Conservation (phyloP, 2,113 vertebrate species). For the Heptranchias perlo region DNA sequence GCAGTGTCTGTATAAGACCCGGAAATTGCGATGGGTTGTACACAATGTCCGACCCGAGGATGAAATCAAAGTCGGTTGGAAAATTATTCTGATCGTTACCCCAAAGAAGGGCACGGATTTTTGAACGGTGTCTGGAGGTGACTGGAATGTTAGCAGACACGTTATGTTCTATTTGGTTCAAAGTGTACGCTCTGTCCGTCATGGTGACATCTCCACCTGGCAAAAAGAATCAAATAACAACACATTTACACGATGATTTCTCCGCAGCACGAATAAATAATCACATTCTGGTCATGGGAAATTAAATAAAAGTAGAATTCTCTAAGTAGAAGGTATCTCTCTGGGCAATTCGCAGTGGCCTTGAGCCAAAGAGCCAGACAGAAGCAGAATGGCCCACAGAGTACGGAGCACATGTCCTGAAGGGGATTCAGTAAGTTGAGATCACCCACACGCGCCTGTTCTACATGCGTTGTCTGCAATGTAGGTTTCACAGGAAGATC, state of each 20-base stretch:
- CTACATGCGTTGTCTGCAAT: not conserved
- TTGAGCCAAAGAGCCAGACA: no score
- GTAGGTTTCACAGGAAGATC: not conserved
- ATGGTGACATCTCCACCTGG: conserved; percentile 4
- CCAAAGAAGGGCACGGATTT: not conserved
- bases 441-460: not conserved
- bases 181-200: not conserved
- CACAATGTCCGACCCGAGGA: not conserved
- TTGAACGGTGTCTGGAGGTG: not conserved
- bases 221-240: not conserved
- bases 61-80: not conserved
- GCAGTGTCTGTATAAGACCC: not conserved
- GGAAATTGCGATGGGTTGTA: not conserved
- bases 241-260: not conserved
- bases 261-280: not conserved
- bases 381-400: no score
- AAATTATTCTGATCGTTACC: not conserved
- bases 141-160: not conserved
- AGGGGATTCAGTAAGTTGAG: no score
- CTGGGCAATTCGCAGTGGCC: no score
- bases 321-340: no score
- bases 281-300: no score
- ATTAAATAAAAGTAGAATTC: no score
- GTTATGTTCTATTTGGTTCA: not conserved
- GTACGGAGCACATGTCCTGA: not conserved